Conservation (phyloP, 2,113 vertebrate genomes). For the Platichthys flesus region DNA sequence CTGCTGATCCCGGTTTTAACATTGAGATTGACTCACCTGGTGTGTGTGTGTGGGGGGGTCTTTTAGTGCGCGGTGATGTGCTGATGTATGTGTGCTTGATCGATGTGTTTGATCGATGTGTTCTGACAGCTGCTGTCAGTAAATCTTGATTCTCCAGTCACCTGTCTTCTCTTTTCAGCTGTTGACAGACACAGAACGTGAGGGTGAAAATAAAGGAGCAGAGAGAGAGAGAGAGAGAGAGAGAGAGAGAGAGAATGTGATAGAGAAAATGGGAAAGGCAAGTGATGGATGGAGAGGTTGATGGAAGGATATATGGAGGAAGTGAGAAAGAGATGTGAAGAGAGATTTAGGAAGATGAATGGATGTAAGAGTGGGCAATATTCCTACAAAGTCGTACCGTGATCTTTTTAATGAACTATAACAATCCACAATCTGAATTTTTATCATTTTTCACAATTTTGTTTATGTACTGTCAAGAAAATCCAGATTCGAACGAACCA, state of each 20-base stretch:
- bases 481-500: neutral
- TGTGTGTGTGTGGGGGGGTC: neutral
- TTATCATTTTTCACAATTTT: neutral
- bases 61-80: neutral
- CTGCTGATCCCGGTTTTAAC: conserved; percentile 39
- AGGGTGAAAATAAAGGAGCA: conserved; percentile 4
- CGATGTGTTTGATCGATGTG: conserved; percentile 47
- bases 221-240: conserved; percentile 1
- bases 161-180: conserved; percentile 47
- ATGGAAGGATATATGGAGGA: neutral
- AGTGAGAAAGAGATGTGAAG: neutral
- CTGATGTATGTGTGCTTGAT: conserved; percentile 35
- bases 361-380: neutral
- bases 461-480: neutral
- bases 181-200: conserved; percentile 31
- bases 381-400: neutral
- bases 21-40: conserved; percentile 22
- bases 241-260: neutral
- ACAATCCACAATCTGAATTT: neutral
- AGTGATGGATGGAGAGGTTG: neutral
- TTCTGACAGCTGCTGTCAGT: conserved; percentile 65
- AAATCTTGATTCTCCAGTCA: conserved; percentile 58
- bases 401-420: neutral
- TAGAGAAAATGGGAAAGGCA: neutral
- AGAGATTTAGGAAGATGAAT: neutral